A percentile compares a stretch with the other conserved stretches of the same genome.
These are phyloP conservation scores for Planococcus citri DNA, from an alignment of 1,140 invertebrate species.

Conservation along the genomic window DNA sequence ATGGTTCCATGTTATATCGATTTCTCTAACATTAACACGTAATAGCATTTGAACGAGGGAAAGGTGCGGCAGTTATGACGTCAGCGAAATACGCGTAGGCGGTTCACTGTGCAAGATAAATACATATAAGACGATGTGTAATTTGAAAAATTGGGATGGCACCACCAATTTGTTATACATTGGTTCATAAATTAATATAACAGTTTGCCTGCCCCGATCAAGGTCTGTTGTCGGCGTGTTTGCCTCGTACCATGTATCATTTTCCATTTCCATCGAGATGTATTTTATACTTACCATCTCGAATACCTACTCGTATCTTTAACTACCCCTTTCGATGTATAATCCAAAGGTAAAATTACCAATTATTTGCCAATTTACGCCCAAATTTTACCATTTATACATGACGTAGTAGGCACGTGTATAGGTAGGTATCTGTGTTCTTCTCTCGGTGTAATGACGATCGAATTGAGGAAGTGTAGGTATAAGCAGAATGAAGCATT, in stretches of 20 bases:
- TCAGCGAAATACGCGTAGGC: constrained; percentile 1
- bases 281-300: too few species aligned
- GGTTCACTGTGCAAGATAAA: not conserved
- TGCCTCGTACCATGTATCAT: not conserved
- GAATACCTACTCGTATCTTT: too few species aligned
- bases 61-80: constrained; percentile 1
- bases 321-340: too few species aligned
- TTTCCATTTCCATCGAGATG: not conserved
- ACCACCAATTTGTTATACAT: constrained; percentile 7
- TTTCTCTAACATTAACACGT: not conserved
- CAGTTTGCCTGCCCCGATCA: not conserved
- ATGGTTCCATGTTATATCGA: not conserved
- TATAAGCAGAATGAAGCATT: too few species aligned
- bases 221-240: not conserved
- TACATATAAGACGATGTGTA: not conserved
- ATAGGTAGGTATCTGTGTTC: too few species aligned
- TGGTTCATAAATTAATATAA: not conserved
- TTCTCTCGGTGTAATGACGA: too few species aligned
- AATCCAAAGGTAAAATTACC: too few species aligned
- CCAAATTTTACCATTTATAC: too few species aligned
- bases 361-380: too few species aligned
- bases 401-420: too few species aligned
- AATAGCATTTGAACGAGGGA: not conserved
- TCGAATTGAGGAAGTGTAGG: too few species aligned
- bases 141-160: constrained; percentile 2